Percentiles rank a stretch among this genome's conserved stretches.
Conservation (phyloP, 2,113 vertebrate genomes). For the Ivindomyrus marchei region DNA sequence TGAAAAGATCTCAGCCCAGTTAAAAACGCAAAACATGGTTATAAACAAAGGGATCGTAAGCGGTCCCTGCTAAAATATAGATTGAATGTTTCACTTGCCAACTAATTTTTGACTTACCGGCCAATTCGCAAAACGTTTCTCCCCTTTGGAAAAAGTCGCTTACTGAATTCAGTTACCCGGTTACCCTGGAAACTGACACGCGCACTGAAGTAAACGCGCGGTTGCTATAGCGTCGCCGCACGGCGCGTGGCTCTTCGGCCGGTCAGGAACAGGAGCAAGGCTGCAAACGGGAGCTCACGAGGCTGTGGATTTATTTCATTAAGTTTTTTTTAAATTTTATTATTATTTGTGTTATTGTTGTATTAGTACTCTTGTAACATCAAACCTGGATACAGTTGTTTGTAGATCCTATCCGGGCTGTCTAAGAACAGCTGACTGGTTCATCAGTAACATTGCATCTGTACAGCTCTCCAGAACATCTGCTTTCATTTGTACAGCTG, state of each 20-base stretch:
- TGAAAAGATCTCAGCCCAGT: not conserved
- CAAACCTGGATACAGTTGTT: not conserved
- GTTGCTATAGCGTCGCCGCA: not conserved
- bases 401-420: not conserved
- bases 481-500: not conserved
- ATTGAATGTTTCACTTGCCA: not conserved
- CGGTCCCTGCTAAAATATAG: not conserved
- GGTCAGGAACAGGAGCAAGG: not conserved
- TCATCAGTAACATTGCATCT: not conserved
- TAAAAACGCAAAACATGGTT: not conserved
- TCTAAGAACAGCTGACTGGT: conserved; percentile 4
- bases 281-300: not conserved
- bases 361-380: not conserved
- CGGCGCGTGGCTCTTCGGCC: not conserved
- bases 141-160: not conserved
- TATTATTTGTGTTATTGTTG: not conserved
- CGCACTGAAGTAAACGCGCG: not conserved
- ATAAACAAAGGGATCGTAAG: not conserved
- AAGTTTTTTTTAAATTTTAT: not conserved
- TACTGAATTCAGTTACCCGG: not conserved
- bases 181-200: conserved; percentile 16
- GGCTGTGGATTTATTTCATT: not conserved
- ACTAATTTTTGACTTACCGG: not conserved
- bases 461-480: not conserved
- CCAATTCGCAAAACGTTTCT: not conserved